Evolutionary conservation across 2,888 invertebrate genomes (phyloP).

Genomic region (Pachycephus smyrnensis): DNA sequence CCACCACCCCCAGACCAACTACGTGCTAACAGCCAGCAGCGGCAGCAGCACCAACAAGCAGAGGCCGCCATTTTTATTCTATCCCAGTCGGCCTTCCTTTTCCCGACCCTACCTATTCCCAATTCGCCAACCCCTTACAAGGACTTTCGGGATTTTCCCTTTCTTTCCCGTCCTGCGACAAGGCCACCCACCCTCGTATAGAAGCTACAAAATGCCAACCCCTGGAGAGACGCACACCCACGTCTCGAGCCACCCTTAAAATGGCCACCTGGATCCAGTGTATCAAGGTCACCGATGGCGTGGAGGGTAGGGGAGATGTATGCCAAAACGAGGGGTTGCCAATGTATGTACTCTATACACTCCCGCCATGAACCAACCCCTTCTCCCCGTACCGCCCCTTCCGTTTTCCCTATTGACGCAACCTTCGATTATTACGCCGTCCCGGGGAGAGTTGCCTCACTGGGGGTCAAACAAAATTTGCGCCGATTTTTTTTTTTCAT

Average conservation of each 20-base stretch:
- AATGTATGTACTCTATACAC: neutral
- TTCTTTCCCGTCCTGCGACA: neutral
- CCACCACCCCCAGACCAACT: neutral
- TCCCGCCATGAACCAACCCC: neutral
- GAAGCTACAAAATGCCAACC: neutral
- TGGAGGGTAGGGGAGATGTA: neutral
- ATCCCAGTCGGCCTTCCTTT: constrained; percentile 10
- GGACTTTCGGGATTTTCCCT: constrained; percentile 1
- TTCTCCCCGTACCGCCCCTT: neutral
- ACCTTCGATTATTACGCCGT: neutral
- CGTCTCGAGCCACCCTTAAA: constrained; percentile 1
- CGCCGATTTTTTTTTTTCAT: neutral
- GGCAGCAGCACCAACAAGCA: neutral
- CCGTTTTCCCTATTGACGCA: neutral
- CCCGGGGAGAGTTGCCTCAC: neutral
- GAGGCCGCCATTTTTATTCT: constrained; percentile 14
- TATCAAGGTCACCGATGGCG: neutral
- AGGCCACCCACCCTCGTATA: neutral
- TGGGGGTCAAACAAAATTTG: neutral
- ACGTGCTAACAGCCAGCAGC: too few relatives aligned
- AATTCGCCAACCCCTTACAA: constrained; percentile 4
- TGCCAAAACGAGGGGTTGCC: neutral
- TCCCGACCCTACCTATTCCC: constrained; percentile 22
- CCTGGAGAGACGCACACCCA: neutral
- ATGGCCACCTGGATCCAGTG: neutral